These are phyloP conservation scores for Micrastur ruficollis DNA, from an alignment of 2,797 vertebrate species.

Conservation along the genomic window DNA sequence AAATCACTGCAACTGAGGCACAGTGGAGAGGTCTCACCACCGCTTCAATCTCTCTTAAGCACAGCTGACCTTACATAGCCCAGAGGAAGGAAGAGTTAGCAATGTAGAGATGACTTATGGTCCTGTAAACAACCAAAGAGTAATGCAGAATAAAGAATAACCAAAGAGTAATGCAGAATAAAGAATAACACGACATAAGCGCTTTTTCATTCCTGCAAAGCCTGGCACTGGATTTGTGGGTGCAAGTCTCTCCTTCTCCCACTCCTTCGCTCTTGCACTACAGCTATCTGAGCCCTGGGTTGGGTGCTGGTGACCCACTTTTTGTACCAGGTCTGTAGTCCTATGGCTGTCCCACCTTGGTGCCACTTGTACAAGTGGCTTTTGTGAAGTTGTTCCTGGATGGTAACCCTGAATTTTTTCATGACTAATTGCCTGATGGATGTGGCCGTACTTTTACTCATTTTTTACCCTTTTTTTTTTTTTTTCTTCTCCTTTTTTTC, in stretches of 20 bases:
- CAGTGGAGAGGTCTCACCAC: not conserved
- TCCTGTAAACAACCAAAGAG: not conserved
- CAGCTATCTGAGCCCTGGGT: not conserved
- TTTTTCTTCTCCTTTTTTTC: too few relatives aligned
- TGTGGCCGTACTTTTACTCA: fast-evolving
- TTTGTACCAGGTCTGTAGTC: not conserved
- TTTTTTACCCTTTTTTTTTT: not conserved
- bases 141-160: not conserved
- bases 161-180: not conserved
- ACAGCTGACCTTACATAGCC: not conserved
- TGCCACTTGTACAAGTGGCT: not conserved
- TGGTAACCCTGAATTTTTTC: not conserved
- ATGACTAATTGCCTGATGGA: not conserved
- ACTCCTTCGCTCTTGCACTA: not conserved
- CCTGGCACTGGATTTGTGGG: not conserved
- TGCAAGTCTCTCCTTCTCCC: not conserved
- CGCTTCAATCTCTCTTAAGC: not conserved
- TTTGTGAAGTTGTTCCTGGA: not conserved
- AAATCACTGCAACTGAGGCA: not conserved
- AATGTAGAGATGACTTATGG: not conserved
- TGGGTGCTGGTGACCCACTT: not conserved
- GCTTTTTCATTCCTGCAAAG: not conserved
- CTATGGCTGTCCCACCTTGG: fast-evolving
- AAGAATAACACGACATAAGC: not conserved
- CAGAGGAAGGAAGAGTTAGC: not conserved